Evolutionary conservation across 2,888 invertebrate species (phyloP).

Genomic region (Nesidiocoris tenuis): DNA sequence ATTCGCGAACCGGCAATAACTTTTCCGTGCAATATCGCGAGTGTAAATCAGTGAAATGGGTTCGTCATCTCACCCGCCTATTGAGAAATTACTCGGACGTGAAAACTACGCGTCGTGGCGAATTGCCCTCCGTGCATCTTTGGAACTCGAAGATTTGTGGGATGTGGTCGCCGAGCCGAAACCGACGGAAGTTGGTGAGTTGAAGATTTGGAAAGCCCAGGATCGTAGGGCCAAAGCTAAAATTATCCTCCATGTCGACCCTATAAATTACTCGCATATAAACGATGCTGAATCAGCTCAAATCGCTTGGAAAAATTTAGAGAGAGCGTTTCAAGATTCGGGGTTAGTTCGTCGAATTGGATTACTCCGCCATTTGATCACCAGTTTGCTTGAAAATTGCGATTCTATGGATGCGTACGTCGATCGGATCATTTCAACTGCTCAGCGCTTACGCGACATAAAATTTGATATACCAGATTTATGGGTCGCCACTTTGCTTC

Average conservation of each 20-base stretch:
- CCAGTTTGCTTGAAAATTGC: constrained; percentile 8
- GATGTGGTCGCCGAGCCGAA: constrained; percentile 5
- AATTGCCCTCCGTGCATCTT: constrained; percentile 11
- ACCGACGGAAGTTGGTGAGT: background rate
- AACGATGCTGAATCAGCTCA: constrained; percentile 1
- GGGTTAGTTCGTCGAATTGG: constrained; percentile 28
- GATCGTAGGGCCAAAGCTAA: constrained; percentile 27
- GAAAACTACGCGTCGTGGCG: constrained; percentile 35
- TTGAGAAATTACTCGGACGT: constrained; percentile 32
- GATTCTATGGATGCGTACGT: constrained; percentile 30
- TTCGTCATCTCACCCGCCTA: background rate
- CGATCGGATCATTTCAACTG: constrained; percentile 28
- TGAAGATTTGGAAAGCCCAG: background rate
- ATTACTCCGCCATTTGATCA: constrained; percentile 23
- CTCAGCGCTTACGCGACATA: constrained; percentile 18
- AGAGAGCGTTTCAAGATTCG: constrained; percentile 35
- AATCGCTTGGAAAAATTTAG: constrained; percentile 20
- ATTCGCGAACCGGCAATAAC: too few species aligned
- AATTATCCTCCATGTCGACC: constrained; percentile 25
- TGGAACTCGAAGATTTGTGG: constrained; percentile 30
- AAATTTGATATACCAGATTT: constrained; percentile 21
- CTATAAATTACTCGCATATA: constrained; percentile 31
- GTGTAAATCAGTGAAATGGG: too few species aligned
- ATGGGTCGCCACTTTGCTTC: constrained; percentile 32
- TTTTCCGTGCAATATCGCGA: too few species aligned